Conservation (phyloP, 2,113 vertebrate species). For the Hydrolagus affinis region DNA sequence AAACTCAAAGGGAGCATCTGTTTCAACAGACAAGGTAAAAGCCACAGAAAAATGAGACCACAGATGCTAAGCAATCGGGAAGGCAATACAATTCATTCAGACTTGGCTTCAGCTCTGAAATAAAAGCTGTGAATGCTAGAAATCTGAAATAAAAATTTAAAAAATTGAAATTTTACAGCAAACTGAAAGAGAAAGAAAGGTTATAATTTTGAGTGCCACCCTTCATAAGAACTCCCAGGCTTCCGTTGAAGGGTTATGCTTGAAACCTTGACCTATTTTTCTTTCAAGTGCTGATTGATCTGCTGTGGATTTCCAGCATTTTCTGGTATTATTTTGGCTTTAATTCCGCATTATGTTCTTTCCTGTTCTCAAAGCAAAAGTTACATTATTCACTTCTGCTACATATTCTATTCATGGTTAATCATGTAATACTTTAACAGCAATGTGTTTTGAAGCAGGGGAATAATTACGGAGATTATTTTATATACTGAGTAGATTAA, state of each 20-base stretch:
- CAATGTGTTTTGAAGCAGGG: neutral
- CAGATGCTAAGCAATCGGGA: conserved; percentile 7
- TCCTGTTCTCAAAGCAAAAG: neutral
- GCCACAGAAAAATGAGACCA: neutral
- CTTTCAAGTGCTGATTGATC: too few relatives aligned
- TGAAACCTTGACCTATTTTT: too few relatives aligned
- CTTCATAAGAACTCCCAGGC: too few relatives aligned
- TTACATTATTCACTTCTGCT: neutral
- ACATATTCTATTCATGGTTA: too few relatives aligned
- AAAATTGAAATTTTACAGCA: too few relatives aligned
- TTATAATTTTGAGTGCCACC: too few relatives aligned
- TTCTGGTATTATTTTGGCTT: neutral
- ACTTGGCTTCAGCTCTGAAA: neutral
- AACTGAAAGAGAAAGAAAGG: too few relatives aligned
- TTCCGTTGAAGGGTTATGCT: too few relatives aligned
- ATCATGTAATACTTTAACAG: neutral
- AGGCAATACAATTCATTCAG: neutral
- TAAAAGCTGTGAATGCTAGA: too few relatives aligned
- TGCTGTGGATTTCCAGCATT: too few relatives aligned
- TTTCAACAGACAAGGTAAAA: neutral
- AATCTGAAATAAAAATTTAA: too few relatives aligned
- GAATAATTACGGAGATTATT: neutral
- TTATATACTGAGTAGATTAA: neutral
- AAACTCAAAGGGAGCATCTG: neutral
- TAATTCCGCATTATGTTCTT: neutral